phyloP scores from a whole-genome alignment of 2,888 invertebrate species.

The Meteorus cinctellus region DNA sequence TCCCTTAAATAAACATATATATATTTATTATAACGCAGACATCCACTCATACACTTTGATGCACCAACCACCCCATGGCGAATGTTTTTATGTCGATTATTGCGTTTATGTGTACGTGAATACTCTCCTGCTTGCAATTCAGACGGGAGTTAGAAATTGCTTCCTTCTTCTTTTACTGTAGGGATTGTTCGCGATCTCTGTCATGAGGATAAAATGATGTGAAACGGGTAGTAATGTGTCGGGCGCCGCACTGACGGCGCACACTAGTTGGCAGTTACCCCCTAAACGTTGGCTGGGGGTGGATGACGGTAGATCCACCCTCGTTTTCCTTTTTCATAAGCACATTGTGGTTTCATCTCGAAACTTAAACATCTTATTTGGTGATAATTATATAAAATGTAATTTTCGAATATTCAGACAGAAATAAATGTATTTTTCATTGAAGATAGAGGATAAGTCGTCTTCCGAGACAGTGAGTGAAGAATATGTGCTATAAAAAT shows the following conservation, averaged over 20 bases:
- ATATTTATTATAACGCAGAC: not conserved
- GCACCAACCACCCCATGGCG: constrained; percentile 17
- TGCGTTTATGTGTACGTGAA: not conserved
- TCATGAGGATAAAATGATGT: constrained; percentile 50
- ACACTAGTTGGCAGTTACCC: constrained; percentile 62
- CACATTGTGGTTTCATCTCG: constrained; percentile 23
- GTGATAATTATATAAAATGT: constrained; percentile 6
- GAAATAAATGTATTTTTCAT: not conserved
- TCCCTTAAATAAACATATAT: not conserved
- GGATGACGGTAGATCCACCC: constrained; percentile 54
- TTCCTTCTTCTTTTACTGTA: not conserved
- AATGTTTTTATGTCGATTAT: constrained; percentile 44
- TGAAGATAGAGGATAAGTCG: not conserved
- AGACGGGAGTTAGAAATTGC: not conserved
- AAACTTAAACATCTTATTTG: not conserved
- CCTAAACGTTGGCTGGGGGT: constrained; percentile 62
- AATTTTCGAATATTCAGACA: not conserved
- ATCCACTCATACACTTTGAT: not conserved
- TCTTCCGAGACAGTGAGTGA: constrained; percentile 13
- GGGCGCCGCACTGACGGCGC: constrained; percentile 61
- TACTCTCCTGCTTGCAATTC: not conserved
- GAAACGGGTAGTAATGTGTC: constrained; percentile 56
- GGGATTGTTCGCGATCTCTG: not conserved
- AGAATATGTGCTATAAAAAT: constrained; percentile 16
- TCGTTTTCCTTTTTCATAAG: constrained; percentile 38